Percentiles rank a stretch among this genome's conserved stretches.
These are phyloP conservation scores for Eudyptes chrysolophus DNA, from an alignment of 2,113 vertebrate species.

Conservation along the genomic window DNA sequence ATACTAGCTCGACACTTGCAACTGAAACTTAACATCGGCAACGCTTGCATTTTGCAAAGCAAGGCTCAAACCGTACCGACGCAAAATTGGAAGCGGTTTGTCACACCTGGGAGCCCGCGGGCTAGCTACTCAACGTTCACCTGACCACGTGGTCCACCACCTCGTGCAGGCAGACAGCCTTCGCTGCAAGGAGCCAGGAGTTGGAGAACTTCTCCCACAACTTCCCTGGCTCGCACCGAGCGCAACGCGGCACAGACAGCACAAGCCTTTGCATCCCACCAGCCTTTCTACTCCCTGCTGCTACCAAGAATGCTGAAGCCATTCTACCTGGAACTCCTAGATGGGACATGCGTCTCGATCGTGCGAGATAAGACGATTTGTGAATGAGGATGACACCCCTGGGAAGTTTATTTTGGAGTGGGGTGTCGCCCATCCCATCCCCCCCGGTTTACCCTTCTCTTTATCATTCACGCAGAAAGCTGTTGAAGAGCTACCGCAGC, in stretches of 20 bases:
- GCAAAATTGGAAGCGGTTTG: background rate
- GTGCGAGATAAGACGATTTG: background rate
- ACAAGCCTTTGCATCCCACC: background rate
- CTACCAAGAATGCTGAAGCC: accelerated
- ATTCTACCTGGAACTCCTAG: background rate
- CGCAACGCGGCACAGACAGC: accelerated
- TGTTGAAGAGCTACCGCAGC: background rate
- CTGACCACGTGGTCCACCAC: too few relatives aligned
- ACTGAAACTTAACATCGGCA: background rate
- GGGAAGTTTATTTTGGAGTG: background rate
- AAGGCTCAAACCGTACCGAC: background rate
- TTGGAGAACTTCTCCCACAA: too few relatives aligned
- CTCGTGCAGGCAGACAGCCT: background rate
- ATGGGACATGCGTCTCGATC: accelerated
- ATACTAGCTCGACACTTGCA: background rate
- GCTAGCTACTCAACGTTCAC: background rate
- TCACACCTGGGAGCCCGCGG: accelerated
- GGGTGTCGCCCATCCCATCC: too few relatives aligned
- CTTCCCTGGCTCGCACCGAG: background rate
- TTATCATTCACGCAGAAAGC: background rate
- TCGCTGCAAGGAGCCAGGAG: background rate
- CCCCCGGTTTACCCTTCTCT: background rate
- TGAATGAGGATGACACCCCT: background rate
- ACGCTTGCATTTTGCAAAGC: background rate
- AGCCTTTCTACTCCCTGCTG: background rate